These are phyloP conservation scores for Arion vulgaris DNA, from an alignment of 1,140 invertebrate species.

Conservation along the genomic window DNA sequence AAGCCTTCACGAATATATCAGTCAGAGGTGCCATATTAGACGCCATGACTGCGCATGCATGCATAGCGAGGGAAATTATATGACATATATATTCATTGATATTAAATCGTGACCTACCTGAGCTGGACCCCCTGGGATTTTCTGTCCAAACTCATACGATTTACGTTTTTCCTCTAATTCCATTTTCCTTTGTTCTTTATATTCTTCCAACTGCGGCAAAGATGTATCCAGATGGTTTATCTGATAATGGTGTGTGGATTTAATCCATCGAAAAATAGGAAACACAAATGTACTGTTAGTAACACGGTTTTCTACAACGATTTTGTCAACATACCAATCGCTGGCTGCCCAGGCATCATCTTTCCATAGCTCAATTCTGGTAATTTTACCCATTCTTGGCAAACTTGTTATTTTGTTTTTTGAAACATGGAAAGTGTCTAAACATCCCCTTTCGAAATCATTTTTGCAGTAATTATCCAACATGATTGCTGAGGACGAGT, in stretches of 20 bases:
- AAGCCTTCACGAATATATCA: no score
- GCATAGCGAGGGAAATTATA: no score
- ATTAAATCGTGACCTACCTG: no score
- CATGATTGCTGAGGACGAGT: constrained; percentile 58
- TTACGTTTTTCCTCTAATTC: constrained; percentile 70
- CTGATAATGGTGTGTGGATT: constrained; percentile 68
- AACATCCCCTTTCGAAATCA: constrained; percentile 71
- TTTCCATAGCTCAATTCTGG: constrained; percentile 71
- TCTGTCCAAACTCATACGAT: constrained; percentile 66
- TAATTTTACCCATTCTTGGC: constrained; percentile 55
- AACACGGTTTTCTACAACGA: constrained; percentile 67
- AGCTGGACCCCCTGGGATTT: constrained; percentile 67
- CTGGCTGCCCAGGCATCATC: constrained; percentile 69
- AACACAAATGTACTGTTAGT: constrained; percentile 69
- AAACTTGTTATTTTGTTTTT: constrained; percentile 48
- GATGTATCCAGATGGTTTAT: constrained; percentile 72
- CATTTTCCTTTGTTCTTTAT: constrained; percentile 65
- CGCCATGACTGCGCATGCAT: no score
- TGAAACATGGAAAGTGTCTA: constrained; percentile 64
- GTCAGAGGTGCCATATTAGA: no score
- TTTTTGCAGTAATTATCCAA: constrained; percentile 69
- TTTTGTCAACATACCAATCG: constrained; percentile 73
- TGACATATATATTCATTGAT: no score
- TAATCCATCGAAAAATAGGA: constrained; percentile 74
- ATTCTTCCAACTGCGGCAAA: constrained; percentile 72